phyloP scores from a whole-genome alignment of 2,797 vertebrate genomes.

The Enoplosus armatus region DNA sequence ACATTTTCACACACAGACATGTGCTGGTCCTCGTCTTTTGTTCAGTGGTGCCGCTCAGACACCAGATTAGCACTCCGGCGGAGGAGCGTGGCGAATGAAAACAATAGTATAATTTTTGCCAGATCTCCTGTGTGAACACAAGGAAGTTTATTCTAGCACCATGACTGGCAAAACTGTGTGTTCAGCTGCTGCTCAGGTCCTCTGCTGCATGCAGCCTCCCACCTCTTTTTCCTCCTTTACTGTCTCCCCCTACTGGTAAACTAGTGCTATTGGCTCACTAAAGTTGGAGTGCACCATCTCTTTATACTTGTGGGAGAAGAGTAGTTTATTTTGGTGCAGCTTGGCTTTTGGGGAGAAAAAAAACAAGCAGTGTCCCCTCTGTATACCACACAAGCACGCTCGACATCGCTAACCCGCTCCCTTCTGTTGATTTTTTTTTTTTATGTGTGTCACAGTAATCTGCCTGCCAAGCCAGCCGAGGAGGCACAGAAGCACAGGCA shows the following conservation, averaged over 20 bases:
- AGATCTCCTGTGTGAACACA: conserved; percentile 5
- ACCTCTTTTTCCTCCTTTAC: background rate
- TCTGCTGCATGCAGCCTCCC: background rate
- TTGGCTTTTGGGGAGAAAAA: too few relatives aligned
- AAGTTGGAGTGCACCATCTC: background rate
- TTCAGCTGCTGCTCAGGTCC: background rate
- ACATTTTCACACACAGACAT: background rate
- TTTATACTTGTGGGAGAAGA: background rate
- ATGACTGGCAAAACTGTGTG: conserved; percentile 18
- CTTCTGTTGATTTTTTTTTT: background rate
- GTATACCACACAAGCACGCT: conserved; percentile 23
- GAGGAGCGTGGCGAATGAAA: background rate
- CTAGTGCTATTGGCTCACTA: too few relatives aligned
- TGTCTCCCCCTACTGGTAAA: conserved; percentile 44
- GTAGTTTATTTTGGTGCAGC: too few relatives aligned
- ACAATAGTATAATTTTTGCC: background rate
- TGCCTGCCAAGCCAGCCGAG: conserved; percentile 96
- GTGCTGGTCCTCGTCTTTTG: background rate
- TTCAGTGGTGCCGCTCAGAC: conserved; percentile 1
- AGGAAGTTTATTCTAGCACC: conserved; percentile 17
- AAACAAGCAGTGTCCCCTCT: background rate
- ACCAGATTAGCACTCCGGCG: background rate
- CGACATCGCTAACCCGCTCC: conserved; percentile 30
- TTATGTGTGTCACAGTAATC: conserved; percentile 85
- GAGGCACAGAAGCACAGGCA: conserved; percentile 95